Conservation (phyloP, 2,888 invertebrate genomes). For the Shargacucullia verbasci region DNA sequence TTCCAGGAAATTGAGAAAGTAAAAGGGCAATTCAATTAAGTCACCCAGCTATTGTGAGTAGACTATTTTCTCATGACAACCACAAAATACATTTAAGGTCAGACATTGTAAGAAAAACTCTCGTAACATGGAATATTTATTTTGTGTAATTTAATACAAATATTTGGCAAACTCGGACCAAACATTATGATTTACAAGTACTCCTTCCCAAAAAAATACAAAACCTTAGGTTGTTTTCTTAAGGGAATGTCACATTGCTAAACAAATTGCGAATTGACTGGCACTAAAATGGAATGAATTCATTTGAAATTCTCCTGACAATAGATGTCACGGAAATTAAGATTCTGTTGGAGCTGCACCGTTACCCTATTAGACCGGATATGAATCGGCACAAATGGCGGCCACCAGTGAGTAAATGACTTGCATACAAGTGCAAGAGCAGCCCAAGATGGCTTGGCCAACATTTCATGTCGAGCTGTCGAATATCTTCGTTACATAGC, state of each 20-base stretch:
- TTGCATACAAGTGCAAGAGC: not conserved
- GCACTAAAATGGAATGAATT: too few species aligned
- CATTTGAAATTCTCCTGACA: not conserved
- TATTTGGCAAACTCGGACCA: not conserved
- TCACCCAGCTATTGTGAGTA: conserved; percentile 38
- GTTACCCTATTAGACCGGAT: conserved; percentile 1
- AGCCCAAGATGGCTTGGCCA: not conserved
- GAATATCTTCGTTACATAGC: too few species aligned
- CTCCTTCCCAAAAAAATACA: too few species aligned
- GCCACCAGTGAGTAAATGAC: not conserved
- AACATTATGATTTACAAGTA: not conserved
- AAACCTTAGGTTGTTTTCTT: too few species aligned
- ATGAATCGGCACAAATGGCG: not conserved
- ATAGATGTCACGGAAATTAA: not conserved
- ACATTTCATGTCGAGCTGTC: not conserved
- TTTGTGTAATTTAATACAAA: not conserved
- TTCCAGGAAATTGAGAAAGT: conserved; percentile 54
- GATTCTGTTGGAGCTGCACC: not conserved
- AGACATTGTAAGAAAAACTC: not conserved
- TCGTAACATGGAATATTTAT: not conserved
- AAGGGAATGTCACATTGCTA: too few species aligned
- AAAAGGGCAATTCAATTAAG: conserved; percentile 57
- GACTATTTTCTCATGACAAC: conserved; percentile 35
- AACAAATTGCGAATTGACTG: too few species aligned
- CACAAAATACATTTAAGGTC: conserved; percentile 13